Evolutionary conservation across 2,113 vertebrate genomes (phyloP).

Genomic region (Paraplagusia blochii): DNA sequence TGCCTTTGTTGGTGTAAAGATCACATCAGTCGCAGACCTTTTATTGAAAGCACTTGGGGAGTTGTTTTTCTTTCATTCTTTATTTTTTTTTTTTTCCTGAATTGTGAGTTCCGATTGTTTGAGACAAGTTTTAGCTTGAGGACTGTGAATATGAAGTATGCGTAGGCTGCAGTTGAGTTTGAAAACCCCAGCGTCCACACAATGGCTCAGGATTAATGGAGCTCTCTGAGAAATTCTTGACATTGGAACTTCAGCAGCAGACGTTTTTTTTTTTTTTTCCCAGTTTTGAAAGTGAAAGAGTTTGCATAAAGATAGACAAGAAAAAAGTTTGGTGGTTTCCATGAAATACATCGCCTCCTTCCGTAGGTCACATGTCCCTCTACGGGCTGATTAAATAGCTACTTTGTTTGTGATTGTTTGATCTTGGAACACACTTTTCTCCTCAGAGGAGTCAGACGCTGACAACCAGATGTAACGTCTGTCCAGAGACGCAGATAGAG

Average conservation of each 20-base stretch:
- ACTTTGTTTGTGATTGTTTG: too few relatives aligned
- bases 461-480: conserved; percentile 29
- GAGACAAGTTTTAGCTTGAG: neutral
- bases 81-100: too few relatives aligned
- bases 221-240: neutral
- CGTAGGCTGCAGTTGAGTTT: neutral
- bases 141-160: neutral
- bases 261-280: too few relatives aligned
- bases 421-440: too few relatives aligned
- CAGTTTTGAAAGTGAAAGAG: too few relatives aligned
- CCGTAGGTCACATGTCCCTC: neutral
- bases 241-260: neutral
- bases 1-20: neutral
- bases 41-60: neutral
- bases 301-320: too few relatives aligned
- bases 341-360: neutral
- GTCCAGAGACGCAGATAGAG: conserved; percentile 57
- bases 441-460: conserved; percentile 31
- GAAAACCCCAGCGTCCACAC: neutral
- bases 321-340: too few relatives aligned
- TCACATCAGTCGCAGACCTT: neutral
- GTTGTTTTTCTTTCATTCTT: too few relatives aligned
- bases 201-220: neutral
- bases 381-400: too few relatives aligned
- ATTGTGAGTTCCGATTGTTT: neutral